phyloP scores from a whole-genome alignment of 2,113 vertebrate genomes.

The Hiodon alosoides region DNA sequence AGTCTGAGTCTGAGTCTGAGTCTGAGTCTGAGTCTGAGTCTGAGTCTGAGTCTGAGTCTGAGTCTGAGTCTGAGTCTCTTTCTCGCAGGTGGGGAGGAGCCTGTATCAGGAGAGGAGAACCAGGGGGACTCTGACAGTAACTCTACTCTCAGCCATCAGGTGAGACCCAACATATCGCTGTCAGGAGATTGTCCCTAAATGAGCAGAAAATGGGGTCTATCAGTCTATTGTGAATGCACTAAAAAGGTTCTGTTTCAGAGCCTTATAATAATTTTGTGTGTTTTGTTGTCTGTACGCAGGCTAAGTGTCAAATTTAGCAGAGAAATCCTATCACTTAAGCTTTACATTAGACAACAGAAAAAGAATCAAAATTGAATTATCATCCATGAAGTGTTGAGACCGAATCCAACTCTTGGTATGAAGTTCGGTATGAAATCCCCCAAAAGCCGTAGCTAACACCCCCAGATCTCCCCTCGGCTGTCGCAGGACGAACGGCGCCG shows the following conservation, averaged over 20 bases:
- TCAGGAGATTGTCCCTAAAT: not conserved
- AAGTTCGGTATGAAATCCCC: not conserved
- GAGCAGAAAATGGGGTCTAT: too few species aligned
- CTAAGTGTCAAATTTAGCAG: too few species aligned
- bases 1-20: not conserved
- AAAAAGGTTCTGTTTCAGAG: not conserved
- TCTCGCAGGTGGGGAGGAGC: conserved; percentile 50
- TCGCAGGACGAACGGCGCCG: conserved; percentile 60
- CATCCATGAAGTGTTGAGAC: too few species aligned
- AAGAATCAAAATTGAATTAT: too few species aligned
- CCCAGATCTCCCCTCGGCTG: not conserved
- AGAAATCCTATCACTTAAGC: too few species aligned
- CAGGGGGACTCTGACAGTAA: conserved; percentile 56
- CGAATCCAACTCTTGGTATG: too few species aligned
- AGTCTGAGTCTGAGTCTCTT: not conserved
- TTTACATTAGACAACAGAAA: too few species aligned
- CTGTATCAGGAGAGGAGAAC: conserved; percentile 52
- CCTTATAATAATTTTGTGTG: not conserved
- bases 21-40: too few species aligned
- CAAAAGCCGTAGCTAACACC: not conserved
- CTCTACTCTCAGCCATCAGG: conserved; percentile 68
- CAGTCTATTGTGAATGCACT: not conserved
- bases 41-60: too few species aligned
- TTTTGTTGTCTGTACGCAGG: too few species aligned
- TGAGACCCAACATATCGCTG: conserved; percentile 33